Conservation (phyloP, 1,140 invertebrate species). For the Drosophila littoralis region DNA sequence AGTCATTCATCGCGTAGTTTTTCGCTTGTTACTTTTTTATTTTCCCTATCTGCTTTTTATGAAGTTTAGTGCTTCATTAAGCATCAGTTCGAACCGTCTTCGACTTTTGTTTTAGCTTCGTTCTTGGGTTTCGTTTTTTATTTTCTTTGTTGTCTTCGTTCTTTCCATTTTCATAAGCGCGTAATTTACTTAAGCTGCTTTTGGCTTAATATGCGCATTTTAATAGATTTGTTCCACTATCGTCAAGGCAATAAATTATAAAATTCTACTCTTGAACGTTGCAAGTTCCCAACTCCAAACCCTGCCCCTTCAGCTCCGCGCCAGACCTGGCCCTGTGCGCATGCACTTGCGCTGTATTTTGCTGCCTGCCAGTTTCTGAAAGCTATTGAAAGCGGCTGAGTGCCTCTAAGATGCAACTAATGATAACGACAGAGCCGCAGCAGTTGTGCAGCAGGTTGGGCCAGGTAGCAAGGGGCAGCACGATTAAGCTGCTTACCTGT, state of each 20-base stretch:
- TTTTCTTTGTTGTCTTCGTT: constrained; percentile 23
- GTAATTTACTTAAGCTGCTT: constrained; percentile 83
- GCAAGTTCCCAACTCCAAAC: constrained; percentile 11
- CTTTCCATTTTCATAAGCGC: constrained; percentile 67
- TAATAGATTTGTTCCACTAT: constrained; percentile 84
- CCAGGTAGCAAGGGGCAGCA: constrained; percentile 15
- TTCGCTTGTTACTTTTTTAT: constrained; percentile 27
- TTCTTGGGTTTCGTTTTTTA: constrained; percentile 31
- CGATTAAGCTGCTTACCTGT: constrained; percentile 81
- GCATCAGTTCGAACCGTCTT: constrained; percentile 59
- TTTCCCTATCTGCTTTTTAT: constrained; percentile 28
- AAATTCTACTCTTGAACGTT: constrained; percentile 47
- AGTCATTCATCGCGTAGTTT: neutral
- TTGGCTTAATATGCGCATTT: constrained; percentile 82
- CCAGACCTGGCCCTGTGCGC: neutral
- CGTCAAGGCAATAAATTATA: constrained; percentile 83
- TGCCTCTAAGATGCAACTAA: constrained; percentile 83
- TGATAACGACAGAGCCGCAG: constrained; percentile 66
- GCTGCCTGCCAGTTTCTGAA: constrained; percentile 42
- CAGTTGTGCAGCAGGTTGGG: constrained; percentile 23
- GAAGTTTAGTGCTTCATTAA: constrained; percentile 76
- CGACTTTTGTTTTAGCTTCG: constrained; percentile 62
- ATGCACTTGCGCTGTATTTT: constrained; percentile 27
- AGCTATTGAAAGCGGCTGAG: constrained; percentile 78
- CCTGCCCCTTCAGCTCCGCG: neutral